Conservation (phyloP, 2,113 vertebrate genomes). For the Athene noctua region DNA sequence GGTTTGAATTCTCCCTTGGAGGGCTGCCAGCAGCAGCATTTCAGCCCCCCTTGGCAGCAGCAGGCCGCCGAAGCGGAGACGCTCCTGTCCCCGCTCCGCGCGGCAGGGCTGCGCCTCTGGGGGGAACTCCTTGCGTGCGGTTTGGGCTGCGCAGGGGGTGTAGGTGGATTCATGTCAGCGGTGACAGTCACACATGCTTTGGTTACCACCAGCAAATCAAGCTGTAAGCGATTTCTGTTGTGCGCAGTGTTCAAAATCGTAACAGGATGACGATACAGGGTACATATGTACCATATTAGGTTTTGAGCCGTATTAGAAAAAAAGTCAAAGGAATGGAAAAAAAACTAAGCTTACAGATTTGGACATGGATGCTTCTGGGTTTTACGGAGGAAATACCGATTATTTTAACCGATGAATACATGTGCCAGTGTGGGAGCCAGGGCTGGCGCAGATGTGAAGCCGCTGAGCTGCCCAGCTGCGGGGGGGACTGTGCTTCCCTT, state of each 20-base stretch:
- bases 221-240: not conserved
- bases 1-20: not conserved
- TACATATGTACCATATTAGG: rapidly evolving
- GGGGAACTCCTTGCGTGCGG: rapidly evolving
- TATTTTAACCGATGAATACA: rapidly evolving
- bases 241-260: rapidly evolving
- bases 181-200: not conserved
- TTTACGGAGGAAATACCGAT: rapidly evolving
- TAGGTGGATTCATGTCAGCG: rapidly evolving
- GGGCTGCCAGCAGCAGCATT: not conserved
- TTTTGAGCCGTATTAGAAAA: not conserved
- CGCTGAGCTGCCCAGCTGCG: rapidly evolving
- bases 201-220: not conserved
- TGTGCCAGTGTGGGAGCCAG: rapidly evolving
- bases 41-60: not conserved
- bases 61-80: rapidly evolving
- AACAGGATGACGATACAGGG: not conserved
- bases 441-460: not conserved
- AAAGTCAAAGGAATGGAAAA: too few species aligned
- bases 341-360: not conserved
- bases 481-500: too few species aligned
- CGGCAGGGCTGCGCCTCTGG: rapidly evolving
- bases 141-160: not conserved
- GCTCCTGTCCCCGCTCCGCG: rapidly evolving
- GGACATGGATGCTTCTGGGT: rapidly evolving